Percentiles rank a stretch among this genome's conserved stretches.
Evolutionary conservation across 2,113 vertebrate genomes (phyloP).

Genomic region (Sakesphorus luctuosus): DNA sequence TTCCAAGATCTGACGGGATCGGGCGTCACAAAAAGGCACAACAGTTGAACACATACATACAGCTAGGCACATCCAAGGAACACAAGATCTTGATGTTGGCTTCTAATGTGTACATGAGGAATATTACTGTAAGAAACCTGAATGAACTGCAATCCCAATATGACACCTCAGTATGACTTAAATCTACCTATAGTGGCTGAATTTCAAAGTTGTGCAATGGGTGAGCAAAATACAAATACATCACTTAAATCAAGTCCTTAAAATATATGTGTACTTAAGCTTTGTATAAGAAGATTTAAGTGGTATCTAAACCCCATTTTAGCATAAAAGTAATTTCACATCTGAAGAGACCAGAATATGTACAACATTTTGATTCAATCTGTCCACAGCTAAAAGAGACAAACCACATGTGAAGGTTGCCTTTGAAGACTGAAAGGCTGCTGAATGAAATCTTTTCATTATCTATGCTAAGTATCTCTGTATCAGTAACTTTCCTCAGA

Average conservation of each 20-base stretch:
- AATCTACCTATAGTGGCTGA: not conserved
- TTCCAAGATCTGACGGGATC: too few relatives aligned
- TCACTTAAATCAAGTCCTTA: not conserved
- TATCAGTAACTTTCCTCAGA: not conserved
- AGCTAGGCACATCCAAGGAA: not conserved
- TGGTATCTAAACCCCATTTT: not conserved
- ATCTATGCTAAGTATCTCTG: not conserved
- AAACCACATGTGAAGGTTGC: not conserved
- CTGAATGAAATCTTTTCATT: not conserved
- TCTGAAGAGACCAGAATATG: not conserved
- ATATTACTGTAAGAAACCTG: not conserved
- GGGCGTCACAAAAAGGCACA: not conserved
- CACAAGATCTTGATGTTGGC: not conserved
- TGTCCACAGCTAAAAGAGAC: slow-evolving; percentile 5
- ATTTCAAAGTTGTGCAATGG: not conserved
- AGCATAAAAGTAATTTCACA: not conserved
- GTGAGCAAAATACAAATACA: not conserved
- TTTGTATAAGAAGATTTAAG: not conserved
- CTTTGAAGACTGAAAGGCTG: not conserved
- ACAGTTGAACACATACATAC: not conserved
- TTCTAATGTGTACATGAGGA: not conserved
- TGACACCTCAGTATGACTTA: not conserved
- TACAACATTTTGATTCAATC: not conserved
- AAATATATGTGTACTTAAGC: not conserved
- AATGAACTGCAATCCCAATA: not conserved